A percentile compares a stretch with the other conserved stretches of the same genome.
These are phyloP conservation scores for Hydractinia symbiolongicarpus DNA, from an alignment of 30 jellyfish, hydroid and myxozoan species.

Conservation along the genomic window DNA sequence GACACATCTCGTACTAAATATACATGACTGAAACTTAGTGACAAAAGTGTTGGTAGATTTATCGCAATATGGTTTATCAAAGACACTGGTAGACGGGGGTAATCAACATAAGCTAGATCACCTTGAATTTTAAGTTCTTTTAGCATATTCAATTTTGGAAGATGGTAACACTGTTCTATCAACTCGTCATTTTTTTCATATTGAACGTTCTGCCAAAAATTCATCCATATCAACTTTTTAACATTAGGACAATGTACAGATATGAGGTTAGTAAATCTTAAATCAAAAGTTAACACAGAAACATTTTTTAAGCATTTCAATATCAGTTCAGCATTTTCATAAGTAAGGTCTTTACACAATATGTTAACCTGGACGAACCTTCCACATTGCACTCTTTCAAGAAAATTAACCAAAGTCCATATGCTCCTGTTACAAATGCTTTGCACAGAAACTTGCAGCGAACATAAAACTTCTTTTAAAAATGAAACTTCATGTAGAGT, in stretches of 20 bases:
- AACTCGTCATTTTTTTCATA: slow-evolving; percentile 1
- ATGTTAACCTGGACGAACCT: neutral
- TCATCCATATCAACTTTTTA: neutral
- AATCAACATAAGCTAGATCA: neutral
- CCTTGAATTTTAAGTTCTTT: slow-evolving; percentile 8
- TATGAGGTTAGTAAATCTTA: neutral
- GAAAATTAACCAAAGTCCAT: neutral
- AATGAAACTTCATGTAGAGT: neutral
- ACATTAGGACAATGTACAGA: neutral
- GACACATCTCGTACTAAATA: neutral
- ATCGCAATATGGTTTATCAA: neutral
- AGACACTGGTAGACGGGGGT: neutral
- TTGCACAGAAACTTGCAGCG: neutral
- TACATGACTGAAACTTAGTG: neutral
- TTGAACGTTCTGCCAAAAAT: neutral
- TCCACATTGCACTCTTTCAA: neutral
- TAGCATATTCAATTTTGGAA: neutral
- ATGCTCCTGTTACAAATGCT: neutral
- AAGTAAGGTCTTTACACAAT: neutral
- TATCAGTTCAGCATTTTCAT: neutral
- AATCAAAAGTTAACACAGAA: neutral
- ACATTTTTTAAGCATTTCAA: neutral
- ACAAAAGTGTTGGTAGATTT: neutral
- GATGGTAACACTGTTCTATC: neutral
- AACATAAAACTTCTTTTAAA: neutral